Conservation (phyloP, 2,113 vertebrate genomes). For the Corythornis madagascariensis region DNA sequence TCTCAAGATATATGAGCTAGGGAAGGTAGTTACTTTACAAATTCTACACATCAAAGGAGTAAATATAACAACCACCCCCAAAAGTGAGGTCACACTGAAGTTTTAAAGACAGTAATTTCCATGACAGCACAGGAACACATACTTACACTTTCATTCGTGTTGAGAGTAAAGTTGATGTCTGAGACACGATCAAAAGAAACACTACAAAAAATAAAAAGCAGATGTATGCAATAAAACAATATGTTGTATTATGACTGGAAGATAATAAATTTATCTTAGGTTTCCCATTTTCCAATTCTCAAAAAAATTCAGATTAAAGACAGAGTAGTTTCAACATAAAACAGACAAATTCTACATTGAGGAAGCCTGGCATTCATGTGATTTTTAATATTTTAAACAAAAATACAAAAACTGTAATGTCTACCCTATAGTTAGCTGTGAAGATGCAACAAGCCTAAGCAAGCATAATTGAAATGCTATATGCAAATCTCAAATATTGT, state of each 20-base stretch:
- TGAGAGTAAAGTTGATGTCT: slow-evolving; percentile 99
- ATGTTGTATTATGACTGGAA: not conserved
- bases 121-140: not conserved
- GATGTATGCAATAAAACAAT: slow-evolving; percentile 29
- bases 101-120: not conserved
- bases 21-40: not conserved
- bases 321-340: not conserved
- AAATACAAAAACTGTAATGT: not conserved
- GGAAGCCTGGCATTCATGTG: not conserved
- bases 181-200: slow-evolving; percentile 99
- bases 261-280: not conserved
- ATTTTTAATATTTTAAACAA: not conserved
- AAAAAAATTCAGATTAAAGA: not conserved
- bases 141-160: slow-evolving; percentile 99
- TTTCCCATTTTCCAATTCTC: not conserved
- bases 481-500: not conserved
- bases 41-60: not conserved
- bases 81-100: not conserved
- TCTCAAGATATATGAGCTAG: not conserved
- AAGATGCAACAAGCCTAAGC: not conserved
- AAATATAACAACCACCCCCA: not conserved
- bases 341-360: not conserved
- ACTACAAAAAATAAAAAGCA: slow-evolving; percentile 79
- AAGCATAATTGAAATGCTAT: not conserved
- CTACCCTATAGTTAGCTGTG: not conserved